phyloP scores from a whole-genome alignment of 2,797 vertebrate genomes.

The Bucorvus abyssinicus region DNA sequence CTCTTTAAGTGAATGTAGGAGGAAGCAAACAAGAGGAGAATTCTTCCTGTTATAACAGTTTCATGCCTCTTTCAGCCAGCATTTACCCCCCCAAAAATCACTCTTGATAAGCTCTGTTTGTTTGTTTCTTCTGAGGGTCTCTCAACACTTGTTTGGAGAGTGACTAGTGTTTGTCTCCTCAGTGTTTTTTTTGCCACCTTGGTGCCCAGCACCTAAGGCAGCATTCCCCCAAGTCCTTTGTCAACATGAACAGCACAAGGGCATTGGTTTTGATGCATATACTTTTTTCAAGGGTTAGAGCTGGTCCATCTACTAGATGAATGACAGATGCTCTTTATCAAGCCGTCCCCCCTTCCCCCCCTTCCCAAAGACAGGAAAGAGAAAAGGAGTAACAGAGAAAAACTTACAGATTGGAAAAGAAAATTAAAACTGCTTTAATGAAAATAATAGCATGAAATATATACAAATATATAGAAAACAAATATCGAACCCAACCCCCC shows the following conservation, averaged over 20 bases:
- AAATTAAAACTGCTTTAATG: no score
- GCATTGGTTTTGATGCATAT: background rate
- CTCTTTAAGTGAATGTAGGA: background rate
- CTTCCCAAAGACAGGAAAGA: no score
- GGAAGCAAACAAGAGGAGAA: background rate
- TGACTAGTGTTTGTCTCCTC: background rate
- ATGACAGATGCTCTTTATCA: no score
- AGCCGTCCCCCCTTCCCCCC: no score
- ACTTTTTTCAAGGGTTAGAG: background rate
- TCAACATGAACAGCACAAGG: background rate
- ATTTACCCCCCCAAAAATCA: background rate
- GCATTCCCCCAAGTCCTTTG: background rate
- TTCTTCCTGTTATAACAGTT: background rate
- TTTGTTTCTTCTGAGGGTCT: background rate
- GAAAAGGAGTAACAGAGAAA: no score
- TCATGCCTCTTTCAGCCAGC: background rate
- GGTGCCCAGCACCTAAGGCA: background rate
- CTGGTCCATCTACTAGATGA: no score
- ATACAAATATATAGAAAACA: no score
- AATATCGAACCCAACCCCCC: no score
- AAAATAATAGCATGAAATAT: no score
- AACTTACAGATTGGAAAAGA: no score
- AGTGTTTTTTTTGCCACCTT: background rate
- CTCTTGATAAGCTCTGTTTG: background rate
- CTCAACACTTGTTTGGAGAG: background rate